These are phyloP conservation scores for Diaperis boleti DNA, from an alignment of 2,888 invertebrate species.

Conservation along the genomic window DNA sequence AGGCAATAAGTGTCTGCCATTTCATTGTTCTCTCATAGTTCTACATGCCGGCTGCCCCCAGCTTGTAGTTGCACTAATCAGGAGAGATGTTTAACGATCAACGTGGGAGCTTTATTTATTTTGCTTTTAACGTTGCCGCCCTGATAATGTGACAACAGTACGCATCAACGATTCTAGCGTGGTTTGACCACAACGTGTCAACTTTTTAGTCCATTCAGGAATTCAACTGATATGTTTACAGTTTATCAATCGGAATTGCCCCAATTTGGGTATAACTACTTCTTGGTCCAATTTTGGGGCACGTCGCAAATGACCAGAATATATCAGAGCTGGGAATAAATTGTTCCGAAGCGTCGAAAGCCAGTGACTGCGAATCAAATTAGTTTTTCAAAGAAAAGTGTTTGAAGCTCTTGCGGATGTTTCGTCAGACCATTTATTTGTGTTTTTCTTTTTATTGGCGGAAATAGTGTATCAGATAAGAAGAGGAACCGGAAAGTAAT, in stretches of 20 bases:
- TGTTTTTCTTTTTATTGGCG: constrained; percentile 7
- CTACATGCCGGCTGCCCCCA: constrained; percentile 14
- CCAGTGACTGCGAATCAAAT: neutral
- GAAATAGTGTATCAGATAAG: constrained; percentile 27
- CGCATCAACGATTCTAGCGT: constrained; percentile 19
- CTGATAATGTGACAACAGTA: constrained; percentile 32
- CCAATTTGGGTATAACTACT: constrained; percentile 19
- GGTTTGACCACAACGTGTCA: constrained; percentile 17
- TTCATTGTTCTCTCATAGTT: constrained; percentile 20
- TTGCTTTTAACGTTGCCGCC: constrained; percentile 13
- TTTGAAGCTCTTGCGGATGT: neutral
- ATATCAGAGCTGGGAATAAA: no score
- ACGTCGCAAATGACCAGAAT: neutral
- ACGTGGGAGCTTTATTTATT: constrained; percentile 30
- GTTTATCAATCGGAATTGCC: constrained; percentile 1
- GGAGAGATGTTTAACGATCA: constrained; percentile 22
- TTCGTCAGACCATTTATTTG: neutral
- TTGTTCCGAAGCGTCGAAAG: no score
- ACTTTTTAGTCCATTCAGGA: constrained; percentile 10
- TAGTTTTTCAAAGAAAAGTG: neutral
- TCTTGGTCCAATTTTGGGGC: constrained; percentile 9
- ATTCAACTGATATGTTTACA: constrained; percentile 15
- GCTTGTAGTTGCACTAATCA: constrained; percentile 30
- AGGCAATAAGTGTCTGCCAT: constrained; percentile 25
- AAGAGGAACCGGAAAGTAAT: constrained; percentile 29